Evolutionary conservation across 1,140 invertebrate genomes (phyloP), one percentile per base, ranked within the genome.

Genomic region (Popillia japonica): DNA sequence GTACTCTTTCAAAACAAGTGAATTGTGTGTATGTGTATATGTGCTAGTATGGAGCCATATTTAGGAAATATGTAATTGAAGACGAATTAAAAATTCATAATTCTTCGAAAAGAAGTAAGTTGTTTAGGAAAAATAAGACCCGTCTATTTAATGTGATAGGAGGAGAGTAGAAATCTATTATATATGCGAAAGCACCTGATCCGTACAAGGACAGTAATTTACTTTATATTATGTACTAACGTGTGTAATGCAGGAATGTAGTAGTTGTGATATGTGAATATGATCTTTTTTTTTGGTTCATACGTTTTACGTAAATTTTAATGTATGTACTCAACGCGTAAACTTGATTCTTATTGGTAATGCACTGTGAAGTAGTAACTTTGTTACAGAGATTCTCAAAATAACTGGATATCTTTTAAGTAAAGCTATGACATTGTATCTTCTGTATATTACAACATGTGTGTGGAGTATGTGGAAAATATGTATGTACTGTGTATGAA

Each of bases 81-180:
- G 61, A 20, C 61, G 61, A 64, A 64, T 64, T 64, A 64, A 64
- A 64, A 64, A 64, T 64, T 64, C 61, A 64, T 64, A 64, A 64
- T 64, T 64, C 23, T 10, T 17, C 61, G 61, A 64, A 64, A 64
- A 64, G 61, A 64, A 64, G 61, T 64, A 64, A 64, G 61, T 64
- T 20, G 61, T 20, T 48, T 48, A 27, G 61, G 61, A 9, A 64
- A 64, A 64, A 23, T 64, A 27, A 64, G 61, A 64, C 23, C 44
- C 44, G 61, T 64, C n/a, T n/a, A n/a, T 64, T 64, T 23, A 20
- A 48, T 48, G 11, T 20, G 20, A 64, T 64, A 64, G 61, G 61
- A 2, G 23, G 61, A 64, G 61, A 64, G 61, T 64, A 23, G 61
- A 27, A 64, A 64, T 64, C 61, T 9, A 20, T 9, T 20, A 23